Percentiles rank a stretch among this genome's conserved stretches.
Conservation (phyloP, 2,888 invertebrate genomes). For the Bellardia pandia region DNA sequence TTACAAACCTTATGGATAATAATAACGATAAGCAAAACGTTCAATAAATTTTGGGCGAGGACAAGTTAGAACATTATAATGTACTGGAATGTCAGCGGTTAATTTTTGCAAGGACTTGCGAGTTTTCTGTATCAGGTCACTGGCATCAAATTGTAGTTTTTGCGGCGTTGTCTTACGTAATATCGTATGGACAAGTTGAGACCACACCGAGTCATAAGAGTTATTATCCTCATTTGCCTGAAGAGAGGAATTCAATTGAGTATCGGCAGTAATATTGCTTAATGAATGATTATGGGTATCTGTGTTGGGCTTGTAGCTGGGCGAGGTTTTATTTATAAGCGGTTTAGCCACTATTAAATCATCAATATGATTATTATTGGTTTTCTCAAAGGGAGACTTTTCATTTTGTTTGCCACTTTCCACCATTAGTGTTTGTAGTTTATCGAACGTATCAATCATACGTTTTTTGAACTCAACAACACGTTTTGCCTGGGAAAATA, state of each 20-base stretch:
- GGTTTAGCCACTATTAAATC: conserved; percentile 56
- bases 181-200: conserved; percentile 86
- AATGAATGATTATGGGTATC: conserved; percentile 33
- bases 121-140: conserved; percentile 89
- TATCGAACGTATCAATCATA: conserved; percentile 80
- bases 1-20: conserved; percentile 76
- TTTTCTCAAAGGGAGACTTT: not conserved
- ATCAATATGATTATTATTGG: conserved; percentile 33
- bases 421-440: conserved; percentile 79
- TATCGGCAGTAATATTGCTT: conserved; percentile 18
- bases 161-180: conserved; percentile 85
- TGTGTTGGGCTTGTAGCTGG: conserved; percentile 33
- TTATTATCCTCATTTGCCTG: conserved; percentile 32
- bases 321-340: conserved; percentile 37
- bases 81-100: conserved; percentile 86
- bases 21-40: conserved; percentile 80
- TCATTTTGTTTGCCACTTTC: conserved; percentile 60
- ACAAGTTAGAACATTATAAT: conserved; percentile 90
- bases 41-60: conserved; percentile 87
- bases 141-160: conserved; percentile 88
- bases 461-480: conserved; percentile 79
- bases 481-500: conserved; percentile 79
- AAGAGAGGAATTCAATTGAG: conserved; percentile 31
- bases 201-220: conserved; percentile 83
- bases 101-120: conserved; percentile 85